Percentiles rank a stretch among this genome's conserved stretches.
phyloP scores from a whole-genome alignment of 2,113 vertebrate genomes.

The Macquaria australasica region DNA sequence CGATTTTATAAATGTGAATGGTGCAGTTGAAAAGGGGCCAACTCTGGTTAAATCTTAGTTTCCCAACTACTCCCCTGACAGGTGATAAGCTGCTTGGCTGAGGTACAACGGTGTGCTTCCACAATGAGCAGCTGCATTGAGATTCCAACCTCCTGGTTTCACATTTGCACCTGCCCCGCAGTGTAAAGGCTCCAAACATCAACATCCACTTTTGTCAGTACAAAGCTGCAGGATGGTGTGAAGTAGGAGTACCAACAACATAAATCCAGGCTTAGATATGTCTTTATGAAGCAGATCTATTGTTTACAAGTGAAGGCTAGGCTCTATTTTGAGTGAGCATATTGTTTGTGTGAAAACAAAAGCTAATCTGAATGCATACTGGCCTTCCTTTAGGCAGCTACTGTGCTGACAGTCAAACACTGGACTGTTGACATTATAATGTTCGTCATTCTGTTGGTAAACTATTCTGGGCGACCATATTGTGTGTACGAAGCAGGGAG shows the following conservation, averaged over 20 bases:
- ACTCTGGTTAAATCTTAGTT: background rate
- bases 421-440: conserved; percentile 50
- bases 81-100: background rate
- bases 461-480: conserved; percentile 46
- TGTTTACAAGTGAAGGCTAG: conserved; percentile 32
- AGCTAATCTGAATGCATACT: conserved; percentile 39
- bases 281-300: conserved; percentile 32
- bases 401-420: conserved; percentile 52
- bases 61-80: background rate
- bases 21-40: background rate
- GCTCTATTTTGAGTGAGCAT: conserved; percentile 42
- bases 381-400: conserved; percentile 30
- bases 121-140: background rate
- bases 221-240: conserved; percentile 24
- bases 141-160: background rate
- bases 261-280: conserved; percentile 37
- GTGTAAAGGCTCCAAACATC: conserved; percentile 15
- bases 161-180: conserved; percentile 14
- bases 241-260: conserved; percentile 25
- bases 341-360: conserved; percentile 59
- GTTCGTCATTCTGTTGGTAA: conserved; percentile 47
- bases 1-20: background rate
- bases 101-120: background rate
- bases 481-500: conserved; percentile 18
- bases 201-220: conserved; percentile 11